These are phyloP conservation scores for Cydia fagiglandana DNA, from an alignment of 1,140 invertebrate species.

Conservation along the genomic window DNA sequence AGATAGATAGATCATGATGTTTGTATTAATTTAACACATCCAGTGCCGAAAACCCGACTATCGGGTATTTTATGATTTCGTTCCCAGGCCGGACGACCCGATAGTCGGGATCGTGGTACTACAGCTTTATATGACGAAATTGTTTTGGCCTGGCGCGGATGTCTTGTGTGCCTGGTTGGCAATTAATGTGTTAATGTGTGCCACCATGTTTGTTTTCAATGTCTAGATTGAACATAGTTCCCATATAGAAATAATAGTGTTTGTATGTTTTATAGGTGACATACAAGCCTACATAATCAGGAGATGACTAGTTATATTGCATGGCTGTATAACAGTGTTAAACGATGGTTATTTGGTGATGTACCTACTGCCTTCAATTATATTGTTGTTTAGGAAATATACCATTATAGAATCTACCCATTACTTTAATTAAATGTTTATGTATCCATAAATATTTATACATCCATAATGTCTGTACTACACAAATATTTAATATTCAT, in stretches of 20 bases:
- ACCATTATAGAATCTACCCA: no score
- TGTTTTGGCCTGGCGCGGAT: no score
- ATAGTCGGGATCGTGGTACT: no score
- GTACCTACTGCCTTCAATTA: conserved; percentile 6
- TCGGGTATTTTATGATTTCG: no score
- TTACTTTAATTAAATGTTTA: not conserved
- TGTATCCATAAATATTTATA: not conserved
- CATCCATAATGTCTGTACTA: not conserved
- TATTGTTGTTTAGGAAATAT: not conserved
- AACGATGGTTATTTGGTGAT: conserved; percentile 8
- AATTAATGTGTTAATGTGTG: no score
- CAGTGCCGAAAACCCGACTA: no score
- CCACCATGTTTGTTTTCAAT: no score
- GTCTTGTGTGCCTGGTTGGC: no score
- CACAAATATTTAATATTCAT: not conserved
- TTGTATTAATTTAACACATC: no score
- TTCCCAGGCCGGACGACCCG: no score
- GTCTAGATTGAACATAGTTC: not conserved
- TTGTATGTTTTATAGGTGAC: conserved; percentile 7
- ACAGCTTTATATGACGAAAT: no score
- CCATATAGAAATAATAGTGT: not conserved
- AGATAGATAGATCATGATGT: no score
- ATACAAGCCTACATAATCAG: conserved; percentile 5
- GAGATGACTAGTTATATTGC: conserved; percentile 12
- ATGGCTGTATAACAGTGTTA: not conserved